A percentile compares a stretch with the other conserved stretches of the same genome.
Evolutionary conservation across 2,113 vertebrate genomes (phyloP).

Genomic region (Equus przewalskii): DNA sequence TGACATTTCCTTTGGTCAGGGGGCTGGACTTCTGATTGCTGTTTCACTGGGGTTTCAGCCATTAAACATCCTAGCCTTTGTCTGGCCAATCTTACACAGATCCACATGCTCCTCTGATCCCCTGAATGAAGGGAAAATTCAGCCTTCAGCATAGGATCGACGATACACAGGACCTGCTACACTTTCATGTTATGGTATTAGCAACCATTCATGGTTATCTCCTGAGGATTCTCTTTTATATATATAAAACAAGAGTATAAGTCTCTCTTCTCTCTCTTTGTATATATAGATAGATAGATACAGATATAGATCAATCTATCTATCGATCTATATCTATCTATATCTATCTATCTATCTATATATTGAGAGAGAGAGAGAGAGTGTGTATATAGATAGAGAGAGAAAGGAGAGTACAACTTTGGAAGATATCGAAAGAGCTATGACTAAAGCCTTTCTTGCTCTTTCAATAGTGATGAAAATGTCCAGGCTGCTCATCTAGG

Average conservation of each 20-base stretch:
- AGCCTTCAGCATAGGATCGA: neutral
- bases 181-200: accelerated
- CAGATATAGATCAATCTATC: too few species aligned
- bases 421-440: neutral
- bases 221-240: neutral
- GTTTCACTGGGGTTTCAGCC: neutral
- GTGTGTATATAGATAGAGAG: too few species aligned
- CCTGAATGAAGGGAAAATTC: neutral
- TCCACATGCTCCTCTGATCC: neutral
- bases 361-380: too few species aligned
- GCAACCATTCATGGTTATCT: neutral
- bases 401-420: neutral
- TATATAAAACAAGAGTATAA: too few species aligned
- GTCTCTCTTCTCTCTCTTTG: too few species aligned
- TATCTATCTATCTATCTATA: too few species aligned
- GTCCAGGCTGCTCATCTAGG: neutral
- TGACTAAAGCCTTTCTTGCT: neutral
- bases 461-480: neutral
- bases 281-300: too few species aligned
- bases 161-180: accelerated
- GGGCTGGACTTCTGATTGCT: neutral
- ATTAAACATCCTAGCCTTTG: neutral
- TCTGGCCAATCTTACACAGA: neutral
- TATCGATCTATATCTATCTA: too few species aligned
- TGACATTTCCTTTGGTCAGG: neutral